Conservation (phyloP, 2,888 invertebrate genomes). For the Heliconius sara region DNA sequence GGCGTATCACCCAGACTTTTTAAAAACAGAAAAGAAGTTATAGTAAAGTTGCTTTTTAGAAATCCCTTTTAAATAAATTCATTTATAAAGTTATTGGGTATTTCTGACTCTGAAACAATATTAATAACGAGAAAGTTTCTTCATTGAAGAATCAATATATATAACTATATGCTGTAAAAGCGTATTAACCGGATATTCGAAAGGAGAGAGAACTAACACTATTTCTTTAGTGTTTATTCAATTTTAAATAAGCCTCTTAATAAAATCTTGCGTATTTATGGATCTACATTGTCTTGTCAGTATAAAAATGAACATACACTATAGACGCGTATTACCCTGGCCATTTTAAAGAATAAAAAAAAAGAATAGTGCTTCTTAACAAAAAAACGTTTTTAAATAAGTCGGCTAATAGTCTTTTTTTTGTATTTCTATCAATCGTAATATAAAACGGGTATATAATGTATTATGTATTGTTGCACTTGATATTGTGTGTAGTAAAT, state of each 20-base stretch:
- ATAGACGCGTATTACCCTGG: too few species aligned
- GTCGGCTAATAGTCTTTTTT: background rate
- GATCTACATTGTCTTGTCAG: background rate
- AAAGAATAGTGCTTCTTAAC: too few species aligned
- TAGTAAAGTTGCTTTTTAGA: background rate
- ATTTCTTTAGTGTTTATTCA: background rate
- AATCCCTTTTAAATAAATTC: background rate
- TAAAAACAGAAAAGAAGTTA: background rate
- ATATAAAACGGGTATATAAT: constrained; percentile 63
- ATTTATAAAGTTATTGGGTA: background rate
- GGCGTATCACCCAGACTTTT: background rate
- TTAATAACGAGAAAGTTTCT: background rate
- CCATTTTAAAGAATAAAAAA: background rate
- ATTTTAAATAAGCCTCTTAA: constrained; percentile 7
- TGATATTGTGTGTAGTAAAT: constrained; percentile 48
- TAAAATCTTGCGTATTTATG: background rate
- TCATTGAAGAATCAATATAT: background rate
- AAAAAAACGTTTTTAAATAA: background rate
- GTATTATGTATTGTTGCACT: constrained; percentile 62
- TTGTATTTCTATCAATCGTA: constrained; percentile 45
- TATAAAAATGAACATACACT: background rate
- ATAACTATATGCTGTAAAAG: background rate
- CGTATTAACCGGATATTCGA: background rate
- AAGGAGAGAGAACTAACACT: background rate
- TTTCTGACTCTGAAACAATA: background rate